Evolutionary conservation across 2,797 vertebrate genomes (phyloP).

Genomic region (Streptopelia turtur): DNA sequence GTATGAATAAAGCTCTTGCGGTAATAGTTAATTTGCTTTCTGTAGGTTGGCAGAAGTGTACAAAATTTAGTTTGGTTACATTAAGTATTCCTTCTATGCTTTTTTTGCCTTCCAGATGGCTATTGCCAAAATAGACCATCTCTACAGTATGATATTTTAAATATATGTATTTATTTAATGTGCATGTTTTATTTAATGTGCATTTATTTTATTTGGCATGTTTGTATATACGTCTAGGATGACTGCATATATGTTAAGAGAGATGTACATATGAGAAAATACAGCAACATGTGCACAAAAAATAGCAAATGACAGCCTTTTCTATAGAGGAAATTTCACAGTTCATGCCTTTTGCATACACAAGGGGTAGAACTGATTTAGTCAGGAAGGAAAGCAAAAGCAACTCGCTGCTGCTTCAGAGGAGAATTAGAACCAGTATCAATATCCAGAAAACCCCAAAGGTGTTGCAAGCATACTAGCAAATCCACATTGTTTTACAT

Average conservation of each 20-base stretch:
- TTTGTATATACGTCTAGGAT: conserved; percentile 14
- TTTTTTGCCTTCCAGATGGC: conserved; percentile 29
- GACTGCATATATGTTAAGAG: conserved; percentile 20
- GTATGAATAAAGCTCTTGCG: background rate
- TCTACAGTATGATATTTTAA: conserved; percentile 23
- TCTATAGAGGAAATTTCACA: background rate
- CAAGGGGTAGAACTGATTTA: background rate
- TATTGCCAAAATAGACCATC: conserved; percentile 39
- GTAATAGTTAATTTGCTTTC: background rate
- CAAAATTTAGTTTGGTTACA: background rate
- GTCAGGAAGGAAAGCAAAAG: background rate
- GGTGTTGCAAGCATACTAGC: background rate
- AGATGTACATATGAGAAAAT: background rate
- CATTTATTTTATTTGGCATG: background rate
- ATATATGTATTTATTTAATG: conserved; percentile 2
- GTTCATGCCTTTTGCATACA: background rate
- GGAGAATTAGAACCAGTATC: background rate
- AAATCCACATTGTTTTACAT: background rate
- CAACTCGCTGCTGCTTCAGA: background rate
- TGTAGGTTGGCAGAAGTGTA: background rate
- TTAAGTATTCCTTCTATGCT: background rate
- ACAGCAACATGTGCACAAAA: background rate
- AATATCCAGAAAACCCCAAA: background rate
- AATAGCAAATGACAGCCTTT: conserved; percentile 5
- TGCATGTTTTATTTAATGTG: background rate